A percentile compares a stretch with the other conserved stretches of the same genome.
Conservation (phyloP, 1,140 invertebrate genomes). For the Lepeophtheirus salmonis region DNA sequence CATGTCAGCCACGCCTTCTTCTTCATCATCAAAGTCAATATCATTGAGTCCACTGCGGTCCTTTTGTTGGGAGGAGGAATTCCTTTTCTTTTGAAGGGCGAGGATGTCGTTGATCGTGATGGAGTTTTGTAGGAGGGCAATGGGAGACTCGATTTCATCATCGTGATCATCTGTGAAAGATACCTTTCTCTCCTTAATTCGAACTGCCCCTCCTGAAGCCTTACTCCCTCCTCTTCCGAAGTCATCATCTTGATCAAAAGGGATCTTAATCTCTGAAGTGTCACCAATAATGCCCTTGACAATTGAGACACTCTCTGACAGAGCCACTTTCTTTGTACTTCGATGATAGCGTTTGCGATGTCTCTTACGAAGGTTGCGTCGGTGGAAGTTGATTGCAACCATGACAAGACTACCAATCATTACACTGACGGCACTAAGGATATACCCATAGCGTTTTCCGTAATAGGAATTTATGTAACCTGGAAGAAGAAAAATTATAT, state of each 20-base stretch:
- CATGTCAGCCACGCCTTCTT: conserved; percentile 63
- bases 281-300: not conserved
- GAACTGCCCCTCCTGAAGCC: not conserved
- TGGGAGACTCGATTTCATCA: not conserved
- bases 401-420: not conserved
- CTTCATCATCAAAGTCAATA: conserved; percentile 24
- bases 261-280: not conserved
- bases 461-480: conserved; percentile 3
- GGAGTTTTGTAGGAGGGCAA: not conserved
- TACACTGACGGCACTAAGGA: not conserved
- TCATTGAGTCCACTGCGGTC: not conserved
- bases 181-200: not conserved
- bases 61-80: not conserved
- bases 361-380: not conserved
- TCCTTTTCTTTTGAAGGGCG: not conserved
- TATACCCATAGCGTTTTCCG: not conserved
- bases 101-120: not conserved
- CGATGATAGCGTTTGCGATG: not conserved
- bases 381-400: not conserved
- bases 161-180: not conserved
- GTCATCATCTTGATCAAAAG: not conserved
- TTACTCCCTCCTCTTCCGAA: not conserved
- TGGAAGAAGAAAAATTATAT: not conserved
- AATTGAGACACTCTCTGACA: not conserved
- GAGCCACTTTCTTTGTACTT: not conserved